These are phyloP conservation scores for Sebastes trivittatus DNA, from an alignment of 2,797 vertebrate species.

Conservation along the genomic window DNA sequence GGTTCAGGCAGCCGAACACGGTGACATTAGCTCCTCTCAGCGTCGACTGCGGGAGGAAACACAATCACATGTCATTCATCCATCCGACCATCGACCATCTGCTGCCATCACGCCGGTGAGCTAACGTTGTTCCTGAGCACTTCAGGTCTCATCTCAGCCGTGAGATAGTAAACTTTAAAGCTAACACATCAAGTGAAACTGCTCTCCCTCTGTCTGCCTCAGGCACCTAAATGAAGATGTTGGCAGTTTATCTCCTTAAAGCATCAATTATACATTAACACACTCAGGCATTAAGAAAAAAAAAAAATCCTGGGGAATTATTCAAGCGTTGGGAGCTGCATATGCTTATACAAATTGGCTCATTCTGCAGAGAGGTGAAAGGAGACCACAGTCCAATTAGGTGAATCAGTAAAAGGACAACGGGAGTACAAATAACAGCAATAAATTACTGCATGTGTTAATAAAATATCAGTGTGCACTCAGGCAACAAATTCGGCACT, in stretches of 20 bases:
- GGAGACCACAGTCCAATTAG: slow-evolving; percentile 24
- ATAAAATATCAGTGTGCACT: slow-evolving; percentile 10
- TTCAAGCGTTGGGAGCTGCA: slow-evolving; percentile 41
- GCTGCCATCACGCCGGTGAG: slow-evolving; percentile 31
- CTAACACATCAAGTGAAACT: slow-evolving; percentile 68
- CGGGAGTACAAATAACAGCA: slow-evolving; percentile 25
- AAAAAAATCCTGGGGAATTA: slow-evolving; percentile 46
- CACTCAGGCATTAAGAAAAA: slow-evolving; percentile 37
- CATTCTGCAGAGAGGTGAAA: slow-evolving; percentile 32
- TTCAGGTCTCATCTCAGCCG: slow-evolving; percentile 43
- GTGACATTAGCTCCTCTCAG: slow-evolving; percentile 91
- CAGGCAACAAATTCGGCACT: slow-evolving; percentile 27
- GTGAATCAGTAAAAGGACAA: slow-evolving; percentile 24
- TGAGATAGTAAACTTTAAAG: slow-evolving; percentile 60
- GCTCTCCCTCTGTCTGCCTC: slow-evolving; percentile 47
- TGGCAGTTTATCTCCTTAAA: slow-evolving; percentile 69
- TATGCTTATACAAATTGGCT: slow-evolving; percentile 43
- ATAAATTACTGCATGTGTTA: slow-evolving; percentile 20
- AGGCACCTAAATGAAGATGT: slow-evolving; percentile 63
- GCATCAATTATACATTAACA: slow-evolving; percentile 70
- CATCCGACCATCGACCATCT: slow-evolving; percentile 58
- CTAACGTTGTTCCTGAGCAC: slow-evolving; percentile 43
- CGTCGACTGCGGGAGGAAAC: slow-evolving; percentile 82
- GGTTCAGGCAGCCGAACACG: slow-evolving; percentile 94
- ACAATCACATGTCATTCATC: slow-evolving; percentile 50